phyloP scores from a whole-genome alignment of 1,140 invertebrate species.

The Formica selysi region DNA sequence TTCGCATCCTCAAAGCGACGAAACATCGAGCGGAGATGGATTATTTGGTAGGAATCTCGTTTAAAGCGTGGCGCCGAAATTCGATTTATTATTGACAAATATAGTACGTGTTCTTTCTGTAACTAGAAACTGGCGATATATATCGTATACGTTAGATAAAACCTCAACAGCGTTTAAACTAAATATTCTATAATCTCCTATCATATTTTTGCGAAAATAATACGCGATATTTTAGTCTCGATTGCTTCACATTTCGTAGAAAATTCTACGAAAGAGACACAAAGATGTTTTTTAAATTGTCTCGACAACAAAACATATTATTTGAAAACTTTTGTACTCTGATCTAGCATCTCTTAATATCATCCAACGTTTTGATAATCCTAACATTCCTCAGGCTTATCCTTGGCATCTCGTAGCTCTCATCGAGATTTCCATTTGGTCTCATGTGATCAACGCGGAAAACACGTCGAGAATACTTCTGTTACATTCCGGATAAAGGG shows the following conservation, averaged over 20 bases:
- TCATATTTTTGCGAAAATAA: no score
- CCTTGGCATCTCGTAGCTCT: not conserved
- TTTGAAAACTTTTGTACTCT: not conserved
- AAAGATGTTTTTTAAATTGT: not conserved
- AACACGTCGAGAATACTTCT: constrained; percentile 84
- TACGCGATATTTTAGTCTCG: no score
- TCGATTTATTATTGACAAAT: constrained; percentile 24
- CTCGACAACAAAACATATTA: not conserved
- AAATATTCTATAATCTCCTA: no score
- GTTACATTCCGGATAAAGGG: constrained; percentile 84
- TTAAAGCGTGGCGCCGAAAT: not conserved
- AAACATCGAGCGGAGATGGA: constrained; percentile 23
- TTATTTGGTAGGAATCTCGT: constrained; percentile 36
- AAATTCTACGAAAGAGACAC: no score
- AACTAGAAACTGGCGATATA: not conserved
- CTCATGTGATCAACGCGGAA: constrained; percentile 75
- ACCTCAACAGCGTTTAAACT: no score
- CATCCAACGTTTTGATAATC: not conserved
- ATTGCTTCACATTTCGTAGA: not conserved
- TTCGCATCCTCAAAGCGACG: constrained; percentile 42
- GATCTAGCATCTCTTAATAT: not conserved
- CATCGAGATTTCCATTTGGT: constrained; percentile 20
- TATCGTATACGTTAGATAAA: no score
- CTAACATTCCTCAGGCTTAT: not conserved
- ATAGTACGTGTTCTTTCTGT: not conserved